Percentiles rank a stretch among this genome's conserved stretches.
phyloP scores from a whole-genome alignment of 2,888 invertebrate genomes.

The Xiphydria camelus region DNA sequence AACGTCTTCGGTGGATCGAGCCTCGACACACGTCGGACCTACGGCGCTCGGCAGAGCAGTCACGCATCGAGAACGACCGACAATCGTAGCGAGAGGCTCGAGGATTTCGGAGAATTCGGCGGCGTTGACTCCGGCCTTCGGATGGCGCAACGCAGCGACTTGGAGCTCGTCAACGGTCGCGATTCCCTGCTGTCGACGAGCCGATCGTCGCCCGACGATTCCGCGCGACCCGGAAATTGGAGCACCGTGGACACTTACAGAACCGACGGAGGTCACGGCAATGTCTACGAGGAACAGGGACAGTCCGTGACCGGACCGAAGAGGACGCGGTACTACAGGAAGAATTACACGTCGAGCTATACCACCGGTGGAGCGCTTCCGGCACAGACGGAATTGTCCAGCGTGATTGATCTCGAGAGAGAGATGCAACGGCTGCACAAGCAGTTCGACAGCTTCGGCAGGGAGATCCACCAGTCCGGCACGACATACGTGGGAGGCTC shows the following conservation, averaged over 20 bases:
- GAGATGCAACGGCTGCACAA: slow-evolving; percentile 21
- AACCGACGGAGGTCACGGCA: slow-evolving; percentile 20
- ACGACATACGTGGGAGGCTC: background rate
- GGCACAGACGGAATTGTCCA: background rate
- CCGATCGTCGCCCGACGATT: background rate
- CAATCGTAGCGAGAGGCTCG: background rate
- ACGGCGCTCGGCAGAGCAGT: background rate
- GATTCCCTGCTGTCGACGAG: background rate
- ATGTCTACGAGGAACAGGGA: slow-evolving; percentile 27
- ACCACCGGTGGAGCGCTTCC: slow-evolving; percentile 19
- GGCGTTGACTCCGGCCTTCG: slow-evolving; percentile 18
- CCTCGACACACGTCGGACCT: too few relatives aligned
- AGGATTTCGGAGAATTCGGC: slow-evolving; percentile 4
- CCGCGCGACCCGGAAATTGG: slow-evolving; percentile 18
- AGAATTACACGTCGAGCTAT: slow-evolving; percentile 44
- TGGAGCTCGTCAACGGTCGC: too few relatives aligned
- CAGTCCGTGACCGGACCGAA: slow-evolving; percentile 34
- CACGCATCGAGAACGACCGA: background rate
- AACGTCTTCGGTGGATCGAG: background rate
- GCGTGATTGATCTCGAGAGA: slow-evolving; percentile 13
- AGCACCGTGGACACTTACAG: slow-evolving; percentile 21
- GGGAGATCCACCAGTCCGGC: slow-evolving; percentile 16
- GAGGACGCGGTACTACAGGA: slow-evolving; percentile 39
- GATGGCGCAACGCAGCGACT: too few relatives aligned
- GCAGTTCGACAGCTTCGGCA: slow-evolving; percentile 24